These are phyloP conservation scores for Novumbra hubbsi DNA, from an alignment of 2,797 vertebrate genomes.

Conservation along the genomic window DNA sequence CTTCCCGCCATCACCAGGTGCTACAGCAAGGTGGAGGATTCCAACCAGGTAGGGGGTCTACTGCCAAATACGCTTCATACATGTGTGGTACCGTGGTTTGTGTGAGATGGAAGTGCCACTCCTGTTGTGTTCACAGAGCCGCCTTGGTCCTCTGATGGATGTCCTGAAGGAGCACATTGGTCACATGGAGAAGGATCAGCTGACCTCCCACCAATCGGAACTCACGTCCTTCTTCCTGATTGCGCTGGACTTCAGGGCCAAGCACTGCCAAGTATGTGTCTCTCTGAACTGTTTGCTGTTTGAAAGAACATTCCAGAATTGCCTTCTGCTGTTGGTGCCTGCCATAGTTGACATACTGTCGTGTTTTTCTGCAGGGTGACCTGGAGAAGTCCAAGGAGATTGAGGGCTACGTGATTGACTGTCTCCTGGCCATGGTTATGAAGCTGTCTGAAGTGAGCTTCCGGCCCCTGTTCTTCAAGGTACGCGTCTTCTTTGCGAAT, in stretches of 20 bases:
- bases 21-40: conserved; percentile 72
- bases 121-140: conserved; percentile 64
- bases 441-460: conserved; percentile 95
- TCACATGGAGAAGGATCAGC: conserved; percentile 84
- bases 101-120: not conserved
- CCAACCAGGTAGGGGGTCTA: conserved; percentile 73
- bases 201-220: conserved; percentile 85
- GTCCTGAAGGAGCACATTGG: conserved; percentile 86
- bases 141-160: conserved; percentile 81
- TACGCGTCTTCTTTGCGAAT: conserved; percentile 44
- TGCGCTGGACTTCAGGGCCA: conserved; percentile 84
- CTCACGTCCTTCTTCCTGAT: conserved; percentile 88
- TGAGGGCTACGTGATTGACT: conserved; percentile 82
- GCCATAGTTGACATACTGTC: not conserved
- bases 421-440: conserved; percentile 89
- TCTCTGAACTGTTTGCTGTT: not conserved
- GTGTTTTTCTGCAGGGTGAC: conserved; percentile 70
- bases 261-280: conserved; percentile 77
- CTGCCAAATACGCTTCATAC: not conserved
- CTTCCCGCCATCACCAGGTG: conserved; percentile 81
- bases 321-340: not conserved
- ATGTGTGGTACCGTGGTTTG: conserved; percentile 19
- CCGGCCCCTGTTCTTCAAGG: conserved; percentile 96
- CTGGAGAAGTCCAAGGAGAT: conserved; percentile 77
- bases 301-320: not conserved